A percentile compares a stretch with the other conserved stretches of the same genome.
Conservation (phyloP, 2,797 vertebrate species). For the Periophthalmus magnuspinnatus region DNA sequence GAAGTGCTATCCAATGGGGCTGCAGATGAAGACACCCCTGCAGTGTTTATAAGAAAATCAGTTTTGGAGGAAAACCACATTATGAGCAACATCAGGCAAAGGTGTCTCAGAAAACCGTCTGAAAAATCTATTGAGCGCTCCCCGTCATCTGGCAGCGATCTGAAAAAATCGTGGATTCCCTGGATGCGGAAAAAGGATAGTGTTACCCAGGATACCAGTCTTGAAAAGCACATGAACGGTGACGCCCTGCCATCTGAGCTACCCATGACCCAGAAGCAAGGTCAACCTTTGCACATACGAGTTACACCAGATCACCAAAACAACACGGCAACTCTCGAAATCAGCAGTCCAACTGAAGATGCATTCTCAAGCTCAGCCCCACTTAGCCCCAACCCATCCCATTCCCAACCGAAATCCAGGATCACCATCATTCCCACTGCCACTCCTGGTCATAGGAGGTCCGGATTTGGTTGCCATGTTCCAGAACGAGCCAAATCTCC, state of each 20-base stretch:
- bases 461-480: conserved; percentile 69
- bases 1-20: conserved; percentile 77
- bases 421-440: conserved; percentile 94
- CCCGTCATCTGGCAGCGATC: conserved; percentile 85
- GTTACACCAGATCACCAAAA: conserved; percentile 94
- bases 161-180: conserved; percentile 96
- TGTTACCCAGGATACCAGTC: conserved; percentile 59
- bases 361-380: conserved; percentile 87
- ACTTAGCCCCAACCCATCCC: conserved; percentile 87
- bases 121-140: conserved; percentile 86
- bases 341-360: conserved; percentile 87
- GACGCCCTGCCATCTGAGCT: conserved; percentile 77
- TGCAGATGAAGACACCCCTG: conserved; percentile 90
- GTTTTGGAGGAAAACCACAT: conserved; percentile 98
- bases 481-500: conserved; percentile 90
- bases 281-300: conserved; percentile 92
- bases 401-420: conserved; percentile 88
- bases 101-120: conserved; percentile 84
- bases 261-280: conserved; percentile 87
- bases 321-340: conserved; percentile 90
- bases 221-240: conserved; percentile 81
- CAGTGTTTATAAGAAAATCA: conserved; percentile 95
- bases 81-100: conserved; percentile 94
- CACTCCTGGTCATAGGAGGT: conserved; percentile 79
- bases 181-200: conserved; percentile 95